A percentile compares a stretch with the other conserved stretches of the same genome.
phyloP scores from a whole-genome alignment of 92 coral and sea anemone species.

The Porites cylindrica region DNA sequence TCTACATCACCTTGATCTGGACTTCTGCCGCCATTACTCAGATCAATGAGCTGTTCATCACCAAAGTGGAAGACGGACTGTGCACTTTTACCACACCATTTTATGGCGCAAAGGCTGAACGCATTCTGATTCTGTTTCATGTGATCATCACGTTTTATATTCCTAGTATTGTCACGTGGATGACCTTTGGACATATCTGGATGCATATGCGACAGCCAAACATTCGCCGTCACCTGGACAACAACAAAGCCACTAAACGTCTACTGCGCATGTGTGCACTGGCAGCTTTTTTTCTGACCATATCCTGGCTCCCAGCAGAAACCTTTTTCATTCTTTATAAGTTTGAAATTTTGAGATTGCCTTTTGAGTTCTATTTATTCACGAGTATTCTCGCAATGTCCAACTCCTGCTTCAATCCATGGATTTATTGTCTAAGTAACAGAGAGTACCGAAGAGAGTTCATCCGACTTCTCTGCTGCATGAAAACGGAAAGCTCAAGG shows the following conservation, averaged over 20 bases:
- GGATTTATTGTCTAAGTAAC: slow-evolving; percentile 83
- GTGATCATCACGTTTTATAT: slow-evolving; percentile 79
- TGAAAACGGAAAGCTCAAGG: not conserved
- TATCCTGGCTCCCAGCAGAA: slow-evolving; percentile 86
- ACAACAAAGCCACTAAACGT: slow-evolving; percentile 72
- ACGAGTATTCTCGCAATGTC: slow-evolving; percentile 77
- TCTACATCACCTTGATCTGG: slow-evolving; percentile 74
- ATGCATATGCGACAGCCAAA: slow-evolving; percentile 61
- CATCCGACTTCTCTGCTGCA: slow-evolving; percentile 55
- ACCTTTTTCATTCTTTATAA: slow-evolving; percentile 73
- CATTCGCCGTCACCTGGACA: slow-evolving; percentile 61
- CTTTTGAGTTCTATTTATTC: slow-evolving; percentile 55
- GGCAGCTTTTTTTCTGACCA: slow-evolving; percentile 72
- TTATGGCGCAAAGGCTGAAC: slow-evolving; percentile 64
- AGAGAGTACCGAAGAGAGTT: slow-evolving; percentile 75
- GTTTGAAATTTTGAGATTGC: slow-evolving; percentile 62
- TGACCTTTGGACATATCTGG: slow-evolving; percentile 77
- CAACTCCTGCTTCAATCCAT: slow-evolving; percentile 79
- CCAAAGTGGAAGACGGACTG: slow-evolving; percentile 51
- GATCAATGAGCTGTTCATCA: slow-evolving; percentile 73
- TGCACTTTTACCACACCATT: slow-evolving; percentile 66
- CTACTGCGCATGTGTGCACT: slow-evolving; percentile 91
- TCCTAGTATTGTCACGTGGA: slow-evolving; percentile 82
- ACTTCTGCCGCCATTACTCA: slow-evolving; percentile 71
- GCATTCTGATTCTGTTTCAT: slow-evolving; percentile 69